A percentile compares a stretch with the other conserved stretches of the same genome.
Conservation (phyloP, 2,888 invertebrate species). For the Calliopum simillimum region DNA sequence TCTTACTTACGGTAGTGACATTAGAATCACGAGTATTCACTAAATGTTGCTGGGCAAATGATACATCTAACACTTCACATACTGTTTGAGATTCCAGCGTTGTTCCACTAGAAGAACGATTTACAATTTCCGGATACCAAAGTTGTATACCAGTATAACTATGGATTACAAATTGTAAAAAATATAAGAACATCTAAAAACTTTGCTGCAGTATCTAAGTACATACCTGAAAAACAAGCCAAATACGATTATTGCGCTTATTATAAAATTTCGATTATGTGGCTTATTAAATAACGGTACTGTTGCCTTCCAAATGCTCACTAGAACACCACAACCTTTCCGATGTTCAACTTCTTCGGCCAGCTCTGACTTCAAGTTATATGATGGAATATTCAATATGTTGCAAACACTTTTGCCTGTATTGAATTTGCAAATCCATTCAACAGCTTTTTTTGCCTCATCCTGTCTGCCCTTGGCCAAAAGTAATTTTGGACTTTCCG, state of each 20-base stretch:
- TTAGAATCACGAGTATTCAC: too few relatives aligned
- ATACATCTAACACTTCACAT: slow-evolving; percentile 54
- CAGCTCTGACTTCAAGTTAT: slow-evolving; percentile 51
- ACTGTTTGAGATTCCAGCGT: slow-evolving; percentile 46
- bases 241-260: slow-evolving; percentile 52
- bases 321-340: slow-evolving; percentile 49
- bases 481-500: slow-evolving; percentile 58
- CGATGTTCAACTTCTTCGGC: slow-evolving; percentile 47
- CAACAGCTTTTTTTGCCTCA: slow-evolving; percentile 52
- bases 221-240: slow-evolving; percentile 57
- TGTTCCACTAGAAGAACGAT: slow-evolving; percentile 52
- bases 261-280: slow-evolving; percentile 53
- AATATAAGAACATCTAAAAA: neutral
- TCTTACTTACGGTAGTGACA: neutral
- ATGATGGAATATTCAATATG: slow-evolving; percentile 44
- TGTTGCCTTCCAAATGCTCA: slow-evolving; percentile 55
- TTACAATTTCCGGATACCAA: slow-evolving; percentile 66
- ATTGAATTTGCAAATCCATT: slow-evolving; percentile 58
- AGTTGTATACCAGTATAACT: slow-evolving; percentile 64
- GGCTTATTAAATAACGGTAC: slow-evolving; percentile 59
- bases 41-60: slow-evolving; percentile 41
- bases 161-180: neutral
- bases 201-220: too few relatives aligned
- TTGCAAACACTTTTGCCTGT: slow-evolving; percentile 46
- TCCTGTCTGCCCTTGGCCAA: slow-evolving; percentile 51